Evolutionary conservation across 2,888 invertebrate species (phyloP), one percentile per base, ranked within the genome.

Genomic region (Alviniconcha strummeri): DNA sequence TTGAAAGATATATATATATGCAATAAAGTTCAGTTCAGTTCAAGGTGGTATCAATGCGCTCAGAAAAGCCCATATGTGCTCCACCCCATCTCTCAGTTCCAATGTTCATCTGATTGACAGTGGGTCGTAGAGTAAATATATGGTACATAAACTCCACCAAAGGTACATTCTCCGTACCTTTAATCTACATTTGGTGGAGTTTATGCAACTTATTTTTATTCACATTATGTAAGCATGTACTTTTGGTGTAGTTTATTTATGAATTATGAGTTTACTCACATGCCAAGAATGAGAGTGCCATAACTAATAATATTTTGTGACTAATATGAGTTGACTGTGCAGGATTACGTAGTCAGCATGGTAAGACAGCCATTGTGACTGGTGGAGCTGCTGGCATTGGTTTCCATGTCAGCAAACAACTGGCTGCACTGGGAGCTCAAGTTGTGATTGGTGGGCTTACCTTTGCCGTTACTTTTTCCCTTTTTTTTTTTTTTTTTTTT

Each of bases 331-430:
- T 7, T 69, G 55, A 56, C 52, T 13, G 0, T 13, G 0, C 52
- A 72, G 74, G 60, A 0, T 52, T 81, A 55, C 82, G 52, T 6
- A 72, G 57, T 11, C 82, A 75, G 72, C 5, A 13, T 15, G 76
- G 76, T 5, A 75, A 57, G 17, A 82, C 82, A 54, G 82, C 82
- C 15, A 64, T 82, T 4, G 82, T 82, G 57, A 82, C 82, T n/a
- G 82, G 82, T 3, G 82, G 82, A 55, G 75, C 82, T 4, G 19
- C 75, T 13, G 82, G 82, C 17, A 82, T 82, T n/a, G 82, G 82
- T 57, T 52, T 75, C 9, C 82, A 82, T 19, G 19, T 82, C 74
- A 76, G 64, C 75, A 82, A 80, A 64, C 79, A 80, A n/a, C 74
- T 80, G 36, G 74, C 74, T 4, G 56, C 57, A 6, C 67, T 55